Percentiles rank a stretch among this genome's conserved stretches.
These are phyloP conservation scores for Alitta virens DNA, from an alignment of 2,888 invertebrate genomes.

Conservation along the genomic window DNA sequence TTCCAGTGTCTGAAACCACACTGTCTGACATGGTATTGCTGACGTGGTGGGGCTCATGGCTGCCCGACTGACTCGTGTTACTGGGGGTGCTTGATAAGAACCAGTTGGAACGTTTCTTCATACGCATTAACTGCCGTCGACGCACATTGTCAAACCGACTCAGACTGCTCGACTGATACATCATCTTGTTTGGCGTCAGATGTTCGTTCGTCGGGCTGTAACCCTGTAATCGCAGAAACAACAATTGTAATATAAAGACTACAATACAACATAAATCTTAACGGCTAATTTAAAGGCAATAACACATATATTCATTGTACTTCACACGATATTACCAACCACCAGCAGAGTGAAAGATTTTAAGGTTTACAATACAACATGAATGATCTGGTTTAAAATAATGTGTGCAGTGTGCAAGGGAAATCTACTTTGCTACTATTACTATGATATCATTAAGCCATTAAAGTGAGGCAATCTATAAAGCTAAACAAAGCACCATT, in stretches of 20 bases:
- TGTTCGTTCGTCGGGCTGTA: conserved; percentile 20
- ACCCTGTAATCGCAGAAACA: conserved; percentile 14
- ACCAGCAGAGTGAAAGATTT: no score
- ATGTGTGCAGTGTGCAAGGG: no score
- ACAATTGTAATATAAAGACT: background rate
- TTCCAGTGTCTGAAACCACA: conserved; percentile 15
- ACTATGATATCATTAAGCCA: no score
- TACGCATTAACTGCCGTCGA: conserved; percentile 85
- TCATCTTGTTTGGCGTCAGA: conserved; percentile 15
- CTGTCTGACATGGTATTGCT: conserved; percentile 19
- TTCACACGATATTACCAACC: no score
- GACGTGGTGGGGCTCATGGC: background rate
- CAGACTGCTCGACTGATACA: conserved; percentile 35
- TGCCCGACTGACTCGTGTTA: background rate
- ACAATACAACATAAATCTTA: no score
- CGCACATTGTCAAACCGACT: conserved; percentile 55
- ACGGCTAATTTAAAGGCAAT: no score
- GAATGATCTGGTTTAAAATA: no score
- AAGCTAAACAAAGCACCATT: no score
- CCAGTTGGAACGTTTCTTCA: conserved; percentile 97
- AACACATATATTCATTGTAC: no score
- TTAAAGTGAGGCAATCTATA: no score
- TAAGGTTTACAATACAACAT: no score
- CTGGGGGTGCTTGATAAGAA: conserved; percentile 59
- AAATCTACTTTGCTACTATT: no score